These are phyloP conservation scores for Sinopyrophorus schimmeli DNA, from an alignment of 2,888 invertebrate species.

Conservation along the genomic window DNA sequence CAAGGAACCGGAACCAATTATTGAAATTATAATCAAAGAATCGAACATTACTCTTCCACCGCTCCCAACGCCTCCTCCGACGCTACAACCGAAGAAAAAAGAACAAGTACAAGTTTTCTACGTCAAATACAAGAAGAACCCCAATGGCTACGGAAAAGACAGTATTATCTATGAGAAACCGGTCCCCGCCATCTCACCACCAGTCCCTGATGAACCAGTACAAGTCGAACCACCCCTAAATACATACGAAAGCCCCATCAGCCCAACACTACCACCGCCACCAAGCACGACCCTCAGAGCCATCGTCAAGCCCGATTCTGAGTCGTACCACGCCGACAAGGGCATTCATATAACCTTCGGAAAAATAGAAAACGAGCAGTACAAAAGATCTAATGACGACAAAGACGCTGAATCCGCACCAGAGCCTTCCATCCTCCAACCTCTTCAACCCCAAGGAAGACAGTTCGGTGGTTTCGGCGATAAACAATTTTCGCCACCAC, in stretches of 20 bases:
- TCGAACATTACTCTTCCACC: constrained; percentile 80
- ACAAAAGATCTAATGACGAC: constrained; percentile 57
- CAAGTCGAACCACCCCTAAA: constrained; percentile 60
- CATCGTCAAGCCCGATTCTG: constrained; percentile 85
- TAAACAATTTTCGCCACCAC: constrained; percentile 32
- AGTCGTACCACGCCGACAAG: constrained; percentile 78
- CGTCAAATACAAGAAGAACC: constrained; percentile 88
- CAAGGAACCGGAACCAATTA: constrained; percentile 85
- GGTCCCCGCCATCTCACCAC: constrained; percentile 75
- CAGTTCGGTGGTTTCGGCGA: constrained; percentile 44
- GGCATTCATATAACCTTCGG: constrained; percentile 84
- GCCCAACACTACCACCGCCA: constrained; percentile 56
- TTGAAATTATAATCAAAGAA: constrained; percentile 90
- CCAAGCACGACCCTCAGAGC: constrained; percentile 80
- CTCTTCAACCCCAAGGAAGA: constrained; percentile 36
- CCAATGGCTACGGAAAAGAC: constrained; percentile 68
- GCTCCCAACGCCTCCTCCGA: constrained; percentile 59
- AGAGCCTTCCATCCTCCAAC: constrained; percentile 63
- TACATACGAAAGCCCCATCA: constrained; percentile 36
- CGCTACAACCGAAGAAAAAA: constrained; percentile 64
- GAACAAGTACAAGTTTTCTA: constrained; percentile 90
- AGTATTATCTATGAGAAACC: constrained; percentile 80
- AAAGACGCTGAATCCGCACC: constrained; percentile 66
- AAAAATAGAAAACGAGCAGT: constrained; percentile 61
- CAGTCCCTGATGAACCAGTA: constrained; percentile 60